Evolutionary conservation across 2,797 vertebrate species (phyloP).

Genomic region (Furcifer pardalis): DNA sequence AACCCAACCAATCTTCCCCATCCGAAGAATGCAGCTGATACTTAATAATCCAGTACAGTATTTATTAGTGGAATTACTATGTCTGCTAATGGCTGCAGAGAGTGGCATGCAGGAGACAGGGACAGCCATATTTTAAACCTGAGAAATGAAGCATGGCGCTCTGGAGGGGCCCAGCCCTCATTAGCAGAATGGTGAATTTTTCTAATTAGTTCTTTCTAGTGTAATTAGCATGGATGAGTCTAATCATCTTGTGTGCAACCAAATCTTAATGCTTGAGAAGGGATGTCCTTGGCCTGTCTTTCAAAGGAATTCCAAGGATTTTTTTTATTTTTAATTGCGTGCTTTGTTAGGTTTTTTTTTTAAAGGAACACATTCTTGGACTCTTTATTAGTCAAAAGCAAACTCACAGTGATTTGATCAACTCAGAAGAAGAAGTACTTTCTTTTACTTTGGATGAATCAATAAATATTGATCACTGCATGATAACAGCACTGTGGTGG

Average conservation of each 20-base stretch:
- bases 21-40: conserved; percentile 48
- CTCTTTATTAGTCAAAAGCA: not conserved
- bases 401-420: not conserved
- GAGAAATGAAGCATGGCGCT: conserved; percentile 85
- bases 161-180: conserved; percentile 91
- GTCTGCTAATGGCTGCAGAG: conserved; percentile 51
- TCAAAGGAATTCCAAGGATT: conserved; percentile 80
- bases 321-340: conserved; percentile 57
- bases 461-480: not conserved
- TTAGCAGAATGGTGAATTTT: conserved; percentile 94
- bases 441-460: not conserved
- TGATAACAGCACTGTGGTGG: too few species aligned
- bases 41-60: conserved; percentile 69
- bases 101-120: conserved; percentile 45
- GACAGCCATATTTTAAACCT: conserved; percentile 76
- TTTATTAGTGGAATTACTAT: conserved; percentile 63
- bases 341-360: conserved; percentile 17
- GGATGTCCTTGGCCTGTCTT: conserved; percentile 94
- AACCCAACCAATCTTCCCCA: too few species aligned
- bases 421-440: not conserved
- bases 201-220: conserved; percentile 98
- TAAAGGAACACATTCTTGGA: not conserved
- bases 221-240: conserved; percentile 95
- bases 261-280: conserved; percentile 91
- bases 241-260: conserved; percentile 98